Evolutionary conservation across 2,113 vertebrate species (phyloP), one percentile per base, ranked within the genome.

Genomic region (Arothron firmamentum): DNA sequence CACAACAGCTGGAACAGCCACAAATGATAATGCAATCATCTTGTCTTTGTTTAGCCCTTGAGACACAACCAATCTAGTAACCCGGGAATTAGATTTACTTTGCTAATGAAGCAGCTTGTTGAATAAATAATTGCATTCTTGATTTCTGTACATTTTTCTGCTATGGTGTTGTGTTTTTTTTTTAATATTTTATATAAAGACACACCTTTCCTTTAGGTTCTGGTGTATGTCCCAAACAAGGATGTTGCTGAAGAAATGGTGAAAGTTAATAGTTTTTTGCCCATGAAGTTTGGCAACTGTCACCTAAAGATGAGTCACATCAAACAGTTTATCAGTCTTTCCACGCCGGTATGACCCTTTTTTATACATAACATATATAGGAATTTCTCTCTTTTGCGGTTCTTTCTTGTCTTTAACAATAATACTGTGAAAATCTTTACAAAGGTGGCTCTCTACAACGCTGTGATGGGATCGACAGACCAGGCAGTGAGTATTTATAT

Each of bases 381-480:
- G 3, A 34, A 45, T 11, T 16, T 17, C 25, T 8, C 1, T 42
- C 31, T 0, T 45, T 8, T 51, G 2, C 11, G 25, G 20, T 57
- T 20, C 11, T 53, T 45, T 25, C 14, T 52, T 52, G 16, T 8
- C 15, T 16, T 16, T 6, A 1, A 12, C 11, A 48, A 16, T 8
- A 34, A 42, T 20, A 18, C 11, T 2, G 5, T 52, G 4, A 57
- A 18, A 12, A 14, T 68, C 55, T 9, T 63, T 42, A 8, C 13
- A 0, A 63, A 90, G 88, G 87, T 90, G 72, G 78, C 84, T 4
- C 80, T 90, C 8, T 90, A 88, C 74, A 87, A 88, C 46, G 64
- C 84, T 1, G 54, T 90, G 47, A 88, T 80, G 68, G 64, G 67
- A 50, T 59, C 72, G 38, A 10, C 3, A 7, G 66, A 86, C n/a